Base-by-base conservation (phyloP, 2,797 vertebrate genomes). In the Botia almorhae region DNA sequence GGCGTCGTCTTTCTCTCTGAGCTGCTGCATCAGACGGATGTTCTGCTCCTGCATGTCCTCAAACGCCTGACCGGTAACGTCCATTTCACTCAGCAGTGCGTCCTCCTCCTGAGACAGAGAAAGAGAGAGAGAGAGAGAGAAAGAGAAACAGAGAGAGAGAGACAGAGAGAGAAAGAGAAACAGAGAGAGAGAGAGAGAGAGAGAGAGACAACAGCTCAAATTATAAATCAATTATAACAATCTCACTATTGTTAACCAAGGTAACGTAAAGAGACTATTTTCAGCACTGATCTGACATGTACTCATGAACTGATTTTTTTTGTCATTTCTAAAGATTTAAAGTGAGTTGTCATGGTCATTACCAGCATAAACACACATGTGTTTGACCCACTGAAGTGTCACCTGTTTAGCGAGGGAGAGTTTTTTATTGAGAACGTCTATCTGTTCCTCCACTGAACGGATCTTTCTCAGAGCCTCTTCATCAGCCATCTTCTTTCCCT, bases 401-500 rank as follows among this genome's bases (percentile, higher is more conserved):
- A 97, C 97, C 96, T 99, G 97, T 88, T 99, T 99, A 77, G 97
- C 96, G 86, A 96, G 95, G 2, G 97, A 97, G 74, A 99, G 89
- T 89, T 99, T 98, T 91, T 99, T 99, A 91, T 99, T 97, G 61
- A 99, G 93, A 84, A 95, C 95, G 78, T 99, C 97, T 0, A 98
- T 99, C 90, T 99, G 97, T 81, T 99, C 97, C 79, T 99, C 97
- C 12, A 98, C 97, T 6, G 96, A 96, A 68, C 95, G 94, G 84
- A 99, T 99, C 89, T 98, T 98, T 85, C 96, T 93, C 23, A 99
- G 89, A 0, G 97, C 97, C 80, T 98, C 97, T 85, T 99, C 97
- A 0, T 98, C 98, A 0, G 97, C 97, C 96, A 98, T 97, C 87
- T 99, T 98, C 86, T 98, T 98, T 80, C 96, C 97, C 81, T 99